phyloP scores from a whole-genome alignment of 2,888 invertebrate genomes.

The Seira ritae region DNA sequence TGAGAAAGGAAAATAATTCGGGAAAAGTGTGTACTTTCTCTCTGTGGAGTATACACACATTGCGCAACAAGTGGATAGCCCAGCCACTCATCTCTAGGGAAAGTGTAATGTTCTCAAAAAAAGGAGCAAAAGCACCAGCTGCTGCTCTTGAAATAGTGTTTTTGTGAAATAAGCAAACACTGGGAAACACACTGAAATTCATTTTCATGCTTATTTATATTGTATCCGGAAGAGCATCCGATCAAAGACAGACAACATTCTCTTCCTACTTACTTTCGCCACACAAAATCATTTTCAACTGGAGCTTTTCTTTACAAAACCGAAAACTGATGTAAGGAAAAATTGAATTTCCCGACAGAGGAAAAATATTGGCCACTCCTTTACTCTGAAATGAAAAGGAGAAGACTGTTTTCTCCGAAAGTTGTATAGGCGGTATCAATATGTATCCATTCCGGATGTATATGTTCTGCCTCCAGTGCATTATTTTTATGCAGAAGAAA shows the following conservation, averaged over 20 bases:
- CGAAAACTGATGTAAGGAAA: not conserved
- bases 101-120: constrained; percentile 41
- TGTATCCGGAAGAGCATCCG: not conserved
- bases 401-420: too few relatives aligned
- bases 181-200: not conserved
- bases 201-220: constrained; percentile 11
- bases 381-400: too few relatives aligned
- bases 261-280: too few relatives aligned
- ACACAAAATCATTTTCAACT: not conserved
- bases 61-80: constrained; percentile 61
- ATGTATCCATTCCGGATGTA: too few relatives aligned
- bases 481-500: too few relatives aligned
- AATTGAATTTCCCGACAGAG: not conserved
- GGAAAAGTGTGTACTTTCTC: constrained; percentile 23
- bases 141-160: constrained; percentile 1
- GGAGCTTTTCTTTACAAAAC: not conserved
- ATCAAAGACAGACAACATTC: not conserved
- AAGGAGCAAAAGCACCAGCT: constrained; percentile 21
- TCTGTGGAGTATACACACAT: constrained; percentile 22
- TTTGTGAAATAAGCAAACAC: not conserved
- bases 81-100: constrained; percentile 52
- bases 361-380: too few relatives aligned
- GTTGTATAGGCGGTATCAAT: too few relatives aligned
- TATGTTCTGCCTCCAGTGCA: too few relatives aligned
- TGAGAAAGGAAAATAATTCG: constrained; percentile 29